Conservation (phyloP, 2,888 invertebrate species). For the Aphodius granarius region DNA sequence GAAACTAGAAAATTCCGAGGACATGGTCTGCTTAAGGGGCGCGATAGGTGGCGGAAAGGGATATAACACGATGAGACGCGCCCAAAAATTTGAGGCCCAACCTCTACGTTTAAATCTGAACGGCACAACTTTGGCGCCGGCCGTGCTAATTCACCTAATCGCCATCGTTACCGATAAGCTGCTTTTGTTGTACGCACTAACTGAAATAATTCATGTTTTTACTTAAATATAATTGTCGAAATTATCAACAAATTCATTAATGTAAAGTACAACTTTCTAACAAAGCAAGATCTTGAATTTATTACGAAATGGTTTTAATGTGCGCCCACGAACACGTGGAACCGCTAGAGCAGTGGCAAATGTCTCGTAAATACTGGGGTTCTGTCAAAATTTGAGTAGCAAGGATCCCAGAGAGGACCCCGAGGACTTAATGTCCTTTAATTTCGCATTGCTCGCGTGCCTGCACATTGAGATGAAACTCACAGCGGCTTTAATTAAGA, state of each 20-base stretch:
- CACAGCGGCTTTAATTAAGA: not conserved
- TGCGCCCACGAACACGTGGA: not conserved
- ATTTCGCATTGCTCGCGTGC: not conserved
- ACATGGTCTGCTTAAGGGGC: constrained; percentile 42
- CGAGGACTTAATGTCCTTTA: not conserved
- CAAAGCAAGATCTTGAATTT: not conserved
- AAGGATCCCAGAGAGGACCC: not conserved
- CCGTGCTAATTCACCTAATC: constrained; percentile 27
- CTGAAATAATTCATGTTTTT: too few species aligned
- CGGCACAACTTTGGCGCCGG: constrained; percentile 16
- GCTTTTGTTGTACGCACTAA: not conserved
- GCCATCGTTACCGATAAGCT: constrained; percentile 15
- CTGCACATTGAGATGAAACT: not conserved
- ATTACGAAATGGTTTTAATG: not conserved
- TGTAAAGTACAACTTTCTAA: not conserved
- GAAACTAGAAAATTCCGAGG: constrained; percentile 48
- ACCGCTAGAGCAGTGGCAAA: not conserved
- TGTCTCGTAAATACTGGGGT: not conserved
- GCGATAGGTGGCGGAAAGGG: constrained; percentile 14
- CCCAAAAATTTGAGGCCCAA: constrained; percentile 8
- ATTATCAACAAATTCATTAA: not conserved
- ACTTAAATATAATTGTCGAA: not conserved
- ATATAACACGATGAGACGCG: constrained; percentile 14
- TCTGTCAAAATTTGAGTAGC: not conserved
- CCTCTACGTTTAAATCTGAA: constrained; percentile 16